Base-by-base conservation (phyloP, 2,797 vertebrate species). In the Erpetoichthys calabaricus region DNA sequence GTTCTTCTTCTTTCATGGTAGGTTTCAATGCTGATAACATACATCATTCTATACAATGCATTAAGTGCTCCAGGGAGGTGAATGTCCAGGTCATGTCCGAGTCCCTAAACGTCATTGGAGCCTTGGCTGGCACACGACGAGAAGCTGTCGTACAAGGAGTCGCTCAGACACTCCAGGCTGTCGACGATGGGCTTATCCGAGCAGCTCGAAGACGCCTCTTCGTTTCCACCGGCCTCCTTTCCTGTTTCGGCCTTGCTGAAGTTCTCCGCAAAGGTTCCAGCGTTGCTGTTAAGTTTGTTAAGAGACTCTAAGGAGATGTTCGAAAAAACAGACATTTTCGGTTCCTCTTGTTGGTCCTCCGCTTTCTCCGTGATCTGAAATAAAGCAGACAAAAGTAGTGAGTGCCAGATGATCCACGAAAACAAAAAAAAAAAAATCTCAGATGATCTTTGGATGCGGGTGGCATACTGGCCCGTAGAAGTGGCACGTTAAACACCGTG, bases 111-210 rank as follows among this genome's bases (percentile, higher is more conserved):
- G 0, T 88, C 86, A 4, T 85, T 86, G 45, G 89, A 94, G 65
- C 78, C 84, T 66, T 90, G 89, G 64, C 90, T 92, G 71, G 87
- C 68, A 45, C 87, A 90, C 4, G 91, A 91, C 59, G 90, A 92
- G 79, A 93, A 92, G 66, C 90, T 91, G 56, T 94, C 88, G 0
- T 91, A 94, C 2, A 93, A 80, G 8, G 90, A 93, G 75, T 92
- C 88, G 0, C 89, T 90, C 66, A 91, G 70, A 43, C 88, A 90
- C 62, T 86, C 87, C 56, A 73, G 65, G 4, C 84, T 79, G 64
- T 91, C 87, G 41, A 53, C 6, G 1, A 76, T 76, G 0, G 82
- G 77, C 67, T 72, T 77, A 25, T 72, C 63, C 0, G 70, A 82
- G 64, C 76, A 80, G 51, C 65, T 75, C 61, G 81, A 69, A 61